phyloP scores from a whole-genome alignment of 2,113 vertebrate species.

The Xiphias gladius region DNA sequence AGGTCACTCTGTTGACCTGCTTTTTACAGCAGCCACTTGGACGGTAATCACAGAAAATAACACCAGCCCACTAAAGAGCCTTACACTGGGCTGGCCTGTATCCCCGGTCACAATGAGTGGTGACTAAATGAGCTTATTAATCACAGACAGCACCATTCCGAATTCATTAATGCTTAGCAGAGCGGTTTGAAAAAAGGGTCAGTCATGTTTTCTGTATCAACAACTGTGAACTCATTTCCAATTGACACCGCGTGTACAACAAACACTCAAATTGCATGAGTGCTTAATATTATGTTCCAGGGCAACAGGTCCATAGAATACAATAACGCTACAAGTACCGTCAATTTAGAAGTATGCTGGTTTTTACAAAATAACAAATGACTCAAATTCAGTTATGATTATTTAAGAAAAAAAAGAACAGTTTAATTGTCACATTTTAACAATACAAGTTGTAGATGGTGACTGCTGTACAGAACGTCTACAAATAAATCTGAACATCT shows the following conservation, averaged over 20 bases:
- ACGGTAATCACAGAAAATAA: conserved; percentile 87
- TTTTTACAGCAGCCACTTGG: conserved; percentile 84
- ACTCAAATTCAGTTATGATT: conserved; percentile 3
- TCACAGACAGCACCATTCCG: conserved; percentile 59
- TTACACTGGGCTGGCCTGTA: conserved; percentile 48
- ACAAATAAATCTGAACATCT: conserved; percentile 5
- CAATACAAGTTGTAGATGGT: background rate
- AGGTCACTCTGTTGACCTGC: conserved; percentile 82
- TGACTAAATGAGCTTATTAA: conserved; percentile 73
- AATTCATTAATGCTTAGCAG: conserved; percentile 62
- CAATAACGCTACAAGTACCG: conserved; percentile 26
- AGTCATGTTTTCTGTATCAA: conserved; percentile 44
- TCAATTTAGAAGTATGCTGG: background rate
- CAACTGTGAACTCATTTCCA: conserved; percentile 46
- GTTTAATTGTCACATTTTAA: background rate
- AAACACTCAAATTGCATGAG: conserved; percentile 42
- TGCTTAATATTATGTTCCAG: conserved; percentile 17
- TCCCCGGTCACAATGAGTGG: conserved; percentile 67
- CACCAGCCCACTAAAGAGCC: conserved; percentile 81
- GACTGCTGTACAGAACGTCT: too few species aligned
- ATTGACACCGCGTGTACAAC: conserved; percentile 21
- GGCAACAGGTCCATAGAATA: conserved; percentile 8
- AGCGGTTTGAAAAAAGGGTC: conserved; percentile 17
- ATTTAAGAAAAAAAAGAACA: background rate
- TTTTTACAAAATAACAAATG: conserved; percentile 10